phyloP scores from a whole-genome alignment of 2,888 invertebrate species.

The Tetranychus piercei region DNA sequence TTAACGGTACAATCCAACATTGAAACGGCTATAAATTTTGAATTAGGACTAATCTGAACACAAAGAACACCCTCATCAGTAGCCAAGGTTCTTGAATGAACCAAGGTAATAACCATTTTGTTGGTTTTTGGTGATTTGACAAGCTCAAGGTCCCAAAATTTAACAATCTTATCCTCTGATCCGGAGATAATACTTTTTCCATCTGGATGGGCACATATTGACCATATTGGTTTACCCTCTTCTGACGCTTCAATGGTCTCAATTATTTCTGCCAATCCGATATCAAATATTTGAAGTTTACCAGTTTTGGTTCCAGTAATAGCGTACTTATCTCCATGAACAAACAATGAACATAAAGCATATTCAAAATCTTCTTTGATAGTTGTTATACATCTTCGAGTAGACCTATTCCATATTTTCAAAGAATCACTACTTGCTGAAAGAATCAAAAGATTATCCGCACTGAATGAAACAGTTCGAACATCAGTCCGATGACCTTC shows the following conservation, averaged over 20 bases:
- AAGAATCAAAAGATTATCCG: slow-evolving; percentile 53
- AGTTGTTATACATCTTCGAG: slow-evolving; percentile 45
- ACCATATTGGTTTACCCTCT: slow-evolving; percentile 49
- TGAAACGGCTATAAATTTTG: slow-evolving; percentile 68
- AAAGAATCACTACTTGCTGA: slow-evolving; percentile 70
- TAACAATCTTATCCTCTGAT: slow-evolving; percentile 70
- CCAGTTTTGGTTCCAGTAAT: slow-evolving; percentile 70
- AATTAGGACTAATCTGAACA: slow-evolving; percentile 58
- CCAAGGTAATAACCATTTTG: slow-evolving; percentile 29
- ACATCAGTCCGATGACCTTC: slow-evolving; percentile 81
- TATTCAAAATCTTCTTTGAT: slow-evolving; percentile 43
- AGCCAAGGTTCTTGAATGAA: slow-evolving; percentile 62
- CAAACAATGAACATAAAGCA: slow-evolving; percentile 55
- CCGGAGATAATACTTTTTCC: slow-evolving; percentile 62
- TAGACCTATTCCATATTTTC: slow-evolving; percentile 77
- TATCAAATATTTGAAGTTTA: slow-evolving; percentile 58
- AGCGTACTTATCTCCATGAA: slow-evolving; percentile 74
- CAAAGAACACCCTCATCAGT: slow-evolving; percentile 70
- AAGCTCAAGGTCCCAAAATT: slow-evolving; percentile 82
- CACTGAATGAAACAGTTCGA: slow-evolving; percentile 65
- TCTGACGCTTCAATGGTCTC: slow-evolving; percentile 63
- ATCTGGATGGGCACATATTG: slow-evolving; percentile 58
- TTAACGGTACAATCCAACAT: slow-evolving; percentile 82
- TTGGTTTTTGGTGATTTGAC: slow-evolving; percentile 41
- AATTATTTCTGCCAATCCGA: slow-evolving; percentile 56